Evolutionary conservation across 2,797 vertebrate genomes (phyloP).

Genomic region (Bucorvus abyssinicus): DNA sequence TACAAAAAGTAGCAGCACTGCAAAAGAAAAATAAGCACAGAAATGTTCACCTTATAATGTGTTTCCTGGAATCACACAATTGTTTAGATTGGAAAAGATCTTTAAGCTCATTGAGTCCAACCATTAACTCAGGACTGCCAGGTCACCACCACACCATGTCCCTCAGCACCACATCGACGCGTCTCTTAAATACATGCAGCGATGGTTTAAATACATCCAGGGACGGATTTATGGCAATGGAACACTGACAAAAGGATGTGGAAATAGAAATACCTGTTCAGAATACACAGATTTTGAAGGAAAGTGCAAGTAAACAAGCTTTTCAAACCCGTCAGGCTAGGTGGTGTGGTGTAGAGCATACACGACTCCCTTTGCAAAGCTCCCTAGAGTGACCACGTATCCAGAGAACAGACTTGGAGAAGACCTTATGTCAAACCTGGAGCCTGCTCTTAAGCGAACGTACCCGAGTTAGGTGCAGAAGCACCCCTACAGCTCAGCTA

Average conservation of each 20-base stretch:
- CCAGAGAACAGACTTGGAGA: not conserved
- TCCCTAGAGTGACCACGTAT: not conserved
- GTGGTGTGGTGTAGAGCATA: not conserved
- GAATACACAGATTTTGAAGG: slow-evolving; percentile 4
- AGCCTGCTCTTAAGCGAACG: not conserved
- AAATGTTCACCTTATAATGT: not conserved
- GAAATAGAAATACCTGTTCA: not conserved
- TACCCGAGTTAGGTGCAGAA: not conserved
- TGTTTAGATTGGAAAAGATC: not conserved
- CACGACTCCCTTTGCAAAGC: not conserved
- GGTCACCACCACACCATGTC: not conserved
- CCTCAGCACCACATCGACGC: not conserved
- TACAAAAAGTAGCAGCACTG: not conserved
- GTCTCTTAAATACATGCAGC: not conserved
- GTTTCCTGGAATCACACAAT: not conserved
- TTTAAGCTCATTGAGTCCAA: not conserved
- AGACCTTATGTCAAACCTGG: accelerated
- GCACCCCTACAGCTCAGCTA: accelerated
- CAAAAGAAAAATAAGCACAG: not conserved
- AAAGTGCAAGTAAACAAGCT: not conserved
- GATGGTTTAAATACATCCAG: not conserved
- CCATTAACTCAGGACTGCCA: not conserved
- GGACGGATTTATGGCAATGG: not conserved
- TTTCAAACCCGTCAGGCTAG: not conserved
- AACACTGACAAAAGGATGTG: not conserved